A percentile compares a stretch with the other conserved stretches of the same genome.
These are phyloP conservation scores for Epinotia demarniana DNA, from an alignment of 2,888 invertebrate genomes.

Conservation along the genomic window DNA sequence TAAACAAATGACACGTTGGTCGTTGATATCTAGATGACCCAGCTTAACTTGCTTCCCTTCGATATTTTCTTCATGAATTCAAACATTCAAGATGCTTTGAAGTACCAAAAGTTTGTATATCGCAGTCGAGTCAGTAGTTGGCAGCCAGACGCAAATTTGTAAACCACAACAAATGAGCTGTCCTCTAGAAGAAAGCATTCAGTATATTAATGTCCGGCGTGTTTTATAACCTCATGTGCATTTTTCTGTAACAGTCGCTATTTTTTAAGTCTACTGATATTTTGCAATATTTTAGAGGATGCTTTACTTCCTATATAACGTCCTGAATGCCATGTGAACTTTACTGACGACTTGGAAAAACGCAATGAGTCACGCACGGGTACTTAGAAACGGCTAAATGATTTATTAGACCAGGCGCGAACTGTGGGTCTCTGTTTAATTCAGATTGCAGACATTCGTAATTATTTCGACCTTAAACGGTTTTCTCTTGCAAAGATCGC, in stretches of 20 bases:
- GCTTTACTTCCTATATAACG: conserved; percentile 18
- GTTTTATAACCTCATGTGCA: conserved; percentile 28
- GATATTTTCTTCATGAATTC: conserved; percentile 16
- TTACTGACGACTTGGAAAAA: conserved; percentile 34
- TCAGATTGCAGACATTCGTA: conserved; percentile 60
- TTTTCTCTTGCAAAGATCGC: conserved; percentile 79
- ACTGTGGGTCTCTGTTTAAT: conserved; percentile 48
- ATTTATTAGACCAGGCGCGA: conserved; percentile 49
- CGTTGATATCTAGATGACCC: neutral
- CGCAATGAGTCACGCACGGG: conserved; percentile 35
- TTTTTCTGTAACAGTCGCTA: conserved; percentile 16
- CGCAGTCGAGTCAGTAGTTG: conserved; percentile 28
- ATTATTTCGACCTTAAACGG: conserved; percentile 76
- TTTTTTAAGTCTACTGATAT: neutral
- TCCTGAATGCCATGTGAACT: conserved; percentile 30
- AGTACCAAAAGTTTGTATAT: conserved; percentile 28
- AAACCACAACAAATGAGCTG: conserved; percentile 45
- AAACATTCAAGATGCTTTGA: conserved; percentile 36
- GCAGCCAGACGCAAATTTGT: conserved; percentile 43
- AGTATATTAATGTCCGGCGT: conserved; percentile 38
- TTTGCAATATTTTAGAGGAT: neutral
- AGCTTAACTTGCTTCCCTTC: neutral
- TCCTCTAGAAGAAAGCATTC: conserved; percentile 40
- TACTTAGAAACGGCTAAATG: conserved; percentile 37
- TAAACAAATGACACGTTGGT: neutral